These are phyloP conservation scores for Nomada hirtipes DNA, from an alignment of 2,888 invertebrate species.

Conservation along the genomic window DNA sequence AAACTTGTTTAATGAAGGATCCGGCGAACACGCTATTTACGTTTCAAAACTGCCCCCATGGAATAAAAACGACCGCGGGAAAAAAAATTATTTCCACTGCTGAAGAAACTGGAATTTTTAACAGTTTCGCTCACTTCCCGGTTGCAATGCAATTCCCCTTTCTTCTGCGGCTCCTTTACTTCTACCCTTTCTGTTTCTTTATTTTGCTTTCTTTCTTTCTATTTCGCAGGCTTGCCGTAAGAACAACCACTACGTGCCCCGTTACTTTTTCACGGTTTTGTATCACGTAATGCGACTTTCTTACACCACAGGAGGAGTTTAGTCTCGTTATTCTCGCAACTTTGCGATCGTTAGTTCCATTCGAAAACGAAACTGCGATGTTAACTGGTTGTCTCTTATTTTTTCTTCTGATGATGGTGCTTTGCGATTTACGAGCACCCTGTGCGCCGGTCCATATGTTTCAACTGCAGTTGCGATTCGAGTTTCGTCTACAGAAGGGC, in stretches of 20 bases:
- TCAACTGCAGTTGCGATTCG: background rate
- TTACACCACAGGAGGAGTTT: slow-evolving; percentile 15
- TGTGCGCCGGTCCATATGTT: background rate
- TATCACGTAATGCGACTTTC: slow-evolving; percentile 35
- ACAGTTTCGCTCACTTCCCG: too few relatives aligned
- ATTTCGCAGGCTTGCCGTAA: background rate
- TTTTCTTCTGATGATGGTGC: slow-evolving; percentile 7
- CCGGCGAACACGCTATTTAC: too few relatives aligned
- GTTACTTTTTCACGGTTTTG: slow-evolving; percentile 4
- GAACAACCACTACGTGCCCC: too few relatives aligned
- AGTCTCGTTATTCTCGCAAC: slow-evolving; percentile 49
- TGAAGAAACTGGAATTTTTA: too few relatives aligned
- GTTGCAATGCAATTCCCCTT: slow-evolving; percentile 40
- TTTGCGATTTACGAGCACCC: background rate
- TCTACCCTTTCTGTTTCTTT: background rate
- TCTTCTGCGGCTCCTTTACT: background rate
- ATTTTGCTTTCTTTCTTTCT: background rate
- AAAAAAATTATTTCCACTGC: too few relatives aligned
- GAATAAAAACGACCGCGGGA: too few relatives aligned
- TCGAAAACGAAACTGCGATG: background rate
- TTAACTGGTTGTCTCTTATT: slow-evolving; percentile 1
- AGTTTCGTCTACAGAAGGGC: background rate
- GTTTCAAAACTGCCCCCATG: too few relatives aligned
- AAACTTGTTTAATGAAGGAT: too few relatives aligned
- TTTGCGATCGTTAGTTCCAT: slow-evolving; percentile 50